A percentile compares a stretch with the other conserved stretches of the same genome.
Conservation (phyloP, 2,797 vertebrate species). For the Lerista edwardsae region DNA sequence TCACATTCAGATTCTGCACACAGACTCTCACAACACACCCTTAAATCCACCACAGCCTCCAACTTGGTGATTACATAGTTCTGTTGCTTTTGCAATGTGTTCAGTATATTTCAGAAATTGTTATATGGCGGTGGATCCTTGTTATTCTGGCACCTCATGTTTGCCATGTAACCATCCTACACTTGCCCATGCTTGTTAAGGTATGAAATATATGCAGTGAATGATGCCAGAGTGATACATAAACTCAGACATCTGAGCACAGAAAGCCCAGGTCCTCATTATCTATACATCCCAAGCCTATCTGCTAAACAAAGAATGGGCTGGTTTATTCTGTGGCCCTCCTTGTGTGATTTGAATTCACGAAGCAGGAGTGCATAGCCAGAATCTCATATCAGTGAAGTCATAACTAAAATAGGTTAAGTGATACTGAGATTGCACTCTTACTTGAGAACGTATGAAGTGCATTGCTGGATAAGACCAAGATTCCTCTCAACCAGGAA, state of each 20-base stretch:
- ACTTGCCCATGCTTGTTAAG: background rate
- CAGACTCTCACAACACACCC: background rate
- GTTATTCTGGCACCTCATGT: background rate
- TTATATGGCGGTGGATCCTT: background rate
- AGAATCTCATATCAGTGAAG: conserved; percentile 1
- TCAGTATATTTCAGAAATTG: background rate
- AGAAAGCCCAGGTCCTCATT: background rate
- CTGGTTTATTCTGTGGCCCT: background rate
- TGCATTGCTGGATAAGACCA: background rate
- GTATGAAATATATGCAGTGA: background rate
- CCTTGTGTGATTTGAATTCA: no score
- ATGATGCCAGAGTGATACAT: background rate
- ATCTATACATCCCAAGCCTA: background rate
- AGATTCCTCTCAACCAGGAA: background rate
- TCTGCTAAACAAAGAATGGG: background rate
- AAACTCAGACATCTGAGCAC: background rate
- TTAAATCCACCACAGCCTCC: background rate
- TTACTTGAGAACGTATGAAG: background rate
- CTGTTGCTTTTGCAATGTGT: background rate
- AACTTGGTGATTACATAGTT: background rate
- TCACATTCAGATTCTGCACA: background rate
- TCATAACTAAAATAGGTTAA: background rate
- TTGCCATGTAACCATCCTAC: background rate
- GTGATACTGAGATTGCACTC: background rate
- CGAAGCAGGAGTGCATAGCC: no score